Conservation (phyloP, 2,888 invertebrate genomes). For the Macrosiphum euphorbiae region DNA sequence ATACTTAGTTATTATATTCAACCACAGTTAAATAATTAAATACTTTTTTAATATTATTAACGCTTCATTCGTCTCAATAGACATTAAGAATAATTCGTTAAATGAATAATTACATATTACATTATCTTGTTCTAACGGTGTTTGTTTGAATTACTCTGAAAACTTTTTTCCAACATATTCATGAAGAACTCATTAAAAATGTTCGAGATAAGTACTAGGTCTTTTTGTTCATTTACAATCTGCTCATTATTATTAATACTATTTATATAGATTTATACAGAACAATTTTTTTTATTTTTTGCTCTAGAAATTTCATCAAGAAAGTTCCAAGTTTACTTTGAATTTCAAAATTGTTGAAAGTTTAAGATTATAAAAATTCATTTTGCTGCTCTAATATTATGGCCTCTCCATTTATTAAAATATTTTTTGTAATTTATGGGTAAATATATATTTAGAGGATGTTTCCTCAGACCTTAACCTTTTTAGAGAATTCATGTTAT, state of each 20-base stretch:
- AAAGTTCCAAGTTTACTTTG: neutral
- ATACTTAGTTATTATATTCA: no score
- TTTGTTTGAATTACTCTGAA: neutral
- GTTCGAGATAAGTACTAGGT: neutral
- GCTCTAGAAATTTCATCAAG: neutral
- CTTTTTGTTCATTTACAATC: neutral
- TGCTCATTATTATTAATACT: neutral
- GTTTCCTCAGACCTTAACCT: neutral
- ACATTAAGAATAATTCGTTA: neutral
- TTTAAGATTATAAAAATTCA: neutral
- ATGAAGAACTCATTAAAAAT: neutral
- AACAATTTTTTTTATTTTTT: neutral
- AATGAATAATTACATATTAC: neutral
- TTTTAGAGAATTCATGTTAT: no score
- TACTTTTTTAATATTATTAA: neutral
- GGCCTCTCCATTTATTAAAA: neutral
- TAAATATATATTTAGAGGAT: neutral
- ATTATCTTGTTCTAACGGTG: neutral
- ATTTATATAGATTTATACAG: neutral
- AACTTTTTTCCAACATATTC: neutral
- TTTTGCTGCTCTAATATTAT: neutral
- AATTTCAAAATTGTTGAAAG: neutral
- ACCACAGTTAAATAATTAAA: no score
- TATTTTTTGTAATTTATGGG: neutral
- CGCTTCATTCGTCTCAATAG: neutral